These are phyloP conservation scores for Lasioglossum lativentre DNA, from an alignment of 2,888 invertebrate genomes.

Conservation along the genomic window DNA sequence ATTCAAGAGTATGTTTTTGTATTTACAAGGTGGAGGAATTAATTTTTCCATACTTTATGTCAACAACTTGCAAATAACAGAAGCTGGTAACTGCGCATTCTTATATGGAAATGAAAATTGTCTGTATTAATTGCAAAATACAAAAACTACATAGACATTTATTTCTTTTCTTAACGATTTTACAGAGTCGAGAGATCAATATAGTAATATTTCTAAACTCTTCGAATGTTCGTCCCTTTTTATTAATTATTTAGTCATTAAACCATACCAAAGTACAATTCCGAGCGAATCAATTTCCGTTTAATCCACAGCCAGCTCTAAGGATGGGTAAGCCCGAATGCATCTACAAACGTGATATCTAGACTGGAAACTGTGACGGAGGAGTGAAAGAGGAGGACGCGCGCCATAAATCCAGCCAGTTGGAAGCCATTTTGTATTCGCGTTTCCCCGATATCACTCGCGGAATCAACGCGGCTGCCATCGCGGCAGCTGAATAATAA, in stretches of 20 bases:
- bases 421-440: constrained; percentile 66
- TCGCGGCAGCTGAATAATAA: constrained; percentile 83
- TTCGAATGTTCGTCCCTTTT: neutral
- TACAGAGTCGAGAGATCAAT: neutral
- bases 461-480: constrained; percentile 72
- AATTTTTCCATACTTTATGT: too few species aligned
- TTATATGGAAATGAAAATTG: neutral
- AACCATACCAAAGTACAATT: neutral
- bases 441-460: constrained; percentile 61
- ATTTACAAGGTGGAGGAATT: too few species aligned
- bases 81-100: neutral
- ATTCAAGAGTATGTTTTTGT: too few species aligned
- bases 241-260: neutral
- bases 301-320: neutral
- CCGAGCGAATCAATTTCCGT: neutral
- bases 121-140: neutral
- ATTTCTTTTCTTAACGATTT: neutral
- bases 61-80: too few species aligned
- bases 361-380: neutral
- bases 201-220: neutral
- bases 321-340: neutral
- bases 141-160: neutral
- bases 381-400: neutral
- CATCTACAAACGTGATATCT: neutral
- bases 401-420: constrained; percentile 42